Conservation (phyloP, 2,888 invertebrate genomes). For the Lasioglossum oenotherae region DNA sequence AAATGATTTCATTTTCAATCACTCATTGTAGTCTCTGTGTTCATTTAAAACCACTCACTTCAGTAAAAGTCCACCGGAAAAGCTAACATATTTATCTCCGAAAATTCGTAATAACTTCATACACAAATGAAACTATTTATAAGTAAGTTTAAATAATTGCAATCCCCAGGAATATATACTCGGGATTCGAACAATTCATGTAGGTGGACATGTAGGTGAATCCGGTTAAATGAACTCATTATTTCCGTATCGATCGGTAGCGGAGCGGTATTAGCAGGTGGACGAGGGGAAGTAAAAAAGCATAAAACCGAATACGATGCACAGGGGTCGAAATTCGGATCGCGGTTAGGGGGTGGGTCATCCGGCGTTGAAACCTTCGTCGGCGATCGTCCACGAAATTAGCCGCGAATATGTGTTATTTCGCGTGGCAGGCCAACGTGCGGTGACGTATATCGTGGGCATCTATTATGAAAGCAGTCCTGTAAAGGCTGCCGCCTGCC, state of each 20-base stretch:
- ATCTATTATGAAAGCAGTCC: conserved; percentile 78
- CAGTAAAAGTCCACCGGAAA: no score
- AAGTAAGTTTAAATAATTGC: not conserved
- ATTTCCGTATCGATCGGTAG: not conserved
- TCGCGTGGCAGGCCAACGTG: conserved; percentile 62
- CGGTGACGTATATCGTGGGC: conserved; percentile 66
- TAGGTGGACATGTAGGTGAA: not conserved
- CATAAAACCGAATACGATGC: not conserved
- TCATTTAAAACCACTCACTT: not conserved
- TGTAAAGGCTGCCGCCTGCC: conserved; percentile 70
- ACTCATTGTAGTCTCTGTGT: not conserved
- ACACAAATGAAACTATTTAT: not conserved
- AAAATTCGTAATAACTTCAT: not conserved
- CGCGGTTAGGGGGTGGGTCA: not conserved
- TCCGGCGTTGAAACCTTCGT: conserved; percentile 21
- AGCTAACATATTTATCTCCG: not conserved
- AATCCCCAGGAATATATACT: not conserved
- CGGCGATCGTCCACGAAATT: conserved; percentile 75
- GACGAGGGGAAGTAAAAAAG: not conserved
- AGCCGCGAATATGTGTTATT: conserved; percentile 81
- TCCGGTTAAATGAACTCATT: conserved; percentile 8
- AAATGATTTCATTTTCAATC: not conserved
- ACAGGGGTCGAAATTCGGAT: not conserved
- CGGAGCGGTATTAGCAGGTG: not conserved
- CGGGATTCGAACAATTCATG: not conserved